These are phyloP conservation scores for Aurelia coerulea DNA, from an alignment of 30 jellyfish, hydroid and myxozoan species.

Conservation along the genomic window DNA sequence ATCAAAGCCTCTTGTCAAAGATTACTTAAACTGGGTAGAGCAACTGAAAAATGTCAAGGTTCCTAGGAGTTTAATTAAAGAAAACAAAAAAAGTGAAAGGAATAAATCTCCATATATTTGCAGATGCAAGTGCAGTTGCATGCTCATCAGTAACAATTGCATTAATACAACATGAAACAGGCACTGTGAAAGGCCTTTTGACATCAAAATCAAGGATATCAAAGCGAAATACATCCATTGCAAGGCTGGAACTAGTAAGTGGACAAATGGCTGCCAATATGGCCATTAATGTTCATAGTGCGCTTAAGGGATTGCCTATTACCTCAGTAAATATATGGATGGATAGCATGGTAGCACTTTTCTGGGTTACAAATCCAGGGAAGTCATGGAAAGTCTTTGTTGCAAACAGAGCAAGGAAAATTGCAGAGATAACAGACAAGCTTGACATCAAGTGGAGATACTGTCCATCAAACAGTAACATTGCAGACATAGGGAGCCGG, in stretches of 20 bases:
- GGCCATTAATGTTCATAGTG: slow-evolving; percentile 27
- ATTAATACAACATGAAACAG: slow-evolving; percentile 13
- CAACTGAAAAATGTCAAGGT: slow-evolving; percentile 16
- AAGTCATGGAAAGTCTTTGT: slow-evolving; percentile 22
- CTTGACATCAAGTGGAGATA: not conserved
- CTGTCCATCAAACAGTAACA: not conserved
- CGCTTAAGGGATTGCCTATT: slow-evolving; percentile 31
- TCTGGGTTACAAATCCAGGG: slow-evolving; percentile 7
- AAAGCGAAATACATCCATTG: slow-evolving; percentile 14
- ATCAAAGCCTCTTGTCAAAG: slow-evolving; percentile 22
- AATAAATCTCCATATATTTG: slow-evolving; percentile 8
- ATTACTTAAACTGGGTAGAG: not conserved
- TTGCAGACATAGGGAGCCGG: slow-evolving; percentile 37
- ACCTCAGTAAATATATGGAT: not conserved
- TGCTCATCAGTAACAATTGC: slow-evolving; percentile 47
- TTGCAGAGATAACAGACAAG: slow-evolving; percentile 34
- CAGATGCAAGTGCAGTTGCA: slow-evolving; percentile 30
- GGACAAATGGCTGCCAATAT: slow-evolving; percentile 53
- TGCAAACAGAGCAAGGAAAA: slow-evolving; percentile 26
- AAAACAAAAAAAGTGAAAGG: not conserved
- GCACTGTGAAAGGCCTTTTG: slow-evolving; percentile 24
- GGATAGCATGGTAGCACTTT: slow-evolving; percentile 36
- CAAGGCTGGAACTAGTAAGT: slow-evolving; percentile 33
- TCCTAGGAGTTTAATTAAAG: slow-evolving; percentile 18
- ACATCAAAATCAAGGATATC: slow-evolving; percentile 35